phyloP scores from a whole-genome alignment of 1,140 invertebrate species.

The Microplitis demolitor region DNA sequence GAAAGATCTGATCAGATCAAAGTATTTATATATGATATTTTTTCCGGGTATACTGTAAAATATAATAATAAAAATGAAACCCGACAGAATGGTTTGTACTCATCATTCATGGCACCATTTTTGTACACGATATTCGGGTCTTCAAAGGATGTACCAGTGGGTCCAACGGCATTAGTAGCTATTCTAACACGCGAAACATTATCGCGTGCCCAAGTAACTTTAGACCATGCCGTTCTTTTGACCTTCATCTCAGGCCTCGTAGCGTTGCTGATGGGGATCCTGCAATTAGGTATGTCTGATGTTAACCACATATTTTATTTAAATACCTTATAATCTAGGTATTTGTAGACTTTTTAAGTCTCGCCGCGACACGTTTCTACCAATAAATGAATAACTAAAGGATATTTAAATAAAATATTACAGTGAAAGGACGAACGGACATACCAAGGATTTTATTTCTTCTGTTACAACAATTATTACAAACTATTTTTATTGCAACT shows the following conservation, averaged over 20 bases:
- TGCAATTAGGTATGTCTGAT: constrained; percentile 74
- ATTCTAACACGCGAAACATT: constrained; percentile 71
- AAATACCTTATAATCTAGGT: not conserved
- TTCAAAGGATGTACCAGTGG: constrained; percentile 76
- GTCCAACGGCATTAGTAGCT: constrained; percentile 72
- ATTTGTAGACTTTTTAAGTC: no score
- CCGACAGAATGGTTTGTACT: constrained; percentile 81
- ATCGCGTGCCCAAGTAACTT: constrained; percentile 62
- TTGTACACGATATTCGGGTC: constrained; percentile 79
- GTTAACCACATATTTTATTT: not conserved
- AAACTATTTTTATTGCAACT: not conserved
- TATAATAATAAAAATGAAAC: not conserved
- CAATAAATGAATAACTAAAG: not conserved
- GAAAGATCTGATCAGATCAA: not conserved
- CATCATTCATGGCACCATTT: constrained; percentile 85
- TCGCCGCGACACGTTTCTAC: no score
- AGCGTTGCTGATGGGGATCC: constrained; percentile 80
- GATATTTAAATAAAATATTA: not conserved
- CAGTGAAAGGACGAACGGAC: constrained; percentile 7
- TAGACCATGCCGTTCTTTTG: constrained; percentile 79
- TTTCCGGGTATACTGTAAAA: not conserved
- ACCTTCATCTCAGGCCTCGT: constrained; percentile 80
- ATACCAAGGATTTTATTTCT: no score
- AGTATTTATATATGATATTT: not conserved
- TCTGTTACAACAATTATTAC: no score